phyloP scores from a whole-genome alignment of 2,797 vertebrate species.

The Anguilla marmorata region DNA sequence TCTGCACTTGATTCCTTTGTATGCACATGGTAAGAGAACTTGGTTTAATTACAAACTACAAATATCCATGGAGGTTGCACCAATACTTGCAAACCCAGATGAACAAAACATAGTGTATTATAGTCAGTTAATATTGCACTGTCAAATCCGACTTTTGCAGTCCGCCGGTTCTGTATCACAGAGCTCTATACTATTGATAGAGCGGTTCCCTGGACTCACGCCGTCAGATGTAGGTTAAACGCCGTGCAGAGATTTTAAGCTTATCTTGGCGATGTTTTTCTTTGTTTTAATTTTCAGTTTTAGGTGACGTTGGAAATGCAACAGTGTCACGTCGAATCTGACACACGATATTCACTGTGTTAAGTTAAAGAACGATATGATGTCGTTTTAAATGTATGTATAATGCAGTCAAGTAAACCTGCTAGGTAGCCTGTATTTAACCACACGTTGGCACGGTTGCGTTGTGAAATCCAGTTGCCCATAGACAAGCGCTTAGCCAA shows the following conservation, averaged over 20 bases:
- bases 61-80: background rate
- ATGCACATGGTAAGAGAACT: slow-evolving; percentile 67
- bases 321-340: slow-evolving; percentile 5
- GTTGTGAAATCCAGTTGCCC: background rate
- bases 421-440: background rate
- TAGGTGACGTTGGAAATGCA: background rate
- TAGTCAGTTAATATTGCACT: background rate
- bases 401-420: background rate
- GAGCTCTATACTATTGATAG: slow-evolving; percentile 16
- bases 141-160: background rate
- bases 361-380: background rate
- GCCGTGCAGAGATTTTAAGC: slow-evolving; percentile 31
- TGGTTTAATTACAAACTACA: slow-evolving; percentile 9
- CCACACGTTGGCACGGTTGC: slow-evolving; percentile 4
- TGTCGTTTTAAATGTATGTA: slow-evolving; percentile 5
- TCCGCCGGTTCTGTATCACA: background rate
- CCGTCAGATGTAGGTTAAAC: slow-evolving; percentile 46
- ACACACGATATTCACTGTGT: slow-evolving; percentile 26
- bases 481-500: slow-evolving; percentile 18
- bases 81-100: background rate
- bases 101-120: background rate
- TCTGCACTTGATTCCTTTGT: slow-evolving; percentile 62
- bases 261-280: slow-evolving; percentile 14
- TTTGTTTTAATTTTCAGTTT: slow-evolving; percentile 23
- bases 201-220: slow-evolving; percentile 21